phyloP scores from a whole-genome alignment of 2,113 vertebrate genomes.

The Charina bottae region DNA sequence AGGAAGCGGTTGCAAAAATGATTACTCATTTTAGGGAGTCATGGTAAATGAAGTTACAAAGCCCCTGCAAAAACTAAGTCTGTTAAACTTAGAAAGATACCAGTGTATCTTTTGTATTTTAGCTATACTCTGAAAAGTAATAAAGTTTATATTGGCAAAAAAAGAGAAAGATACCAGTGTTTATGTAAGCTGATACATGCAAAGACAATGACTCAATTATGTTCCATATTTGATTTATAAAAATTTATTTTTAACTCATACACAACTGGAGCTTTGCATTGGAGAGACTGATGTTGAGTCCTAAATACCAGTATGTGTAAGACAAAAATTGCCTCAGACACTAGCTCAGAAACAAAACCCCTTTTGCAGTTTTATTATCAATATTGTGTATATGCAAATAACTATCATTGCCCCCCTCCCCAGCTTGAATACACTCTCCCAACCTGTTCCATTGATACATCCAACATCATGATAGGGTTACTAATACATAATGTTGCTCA shows the following conservation, averaged over 20 bases:
- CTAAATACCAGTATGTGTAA: slow-evolving; percentile 64
- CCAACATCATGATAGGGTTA: slow-evolving; percentile 67
- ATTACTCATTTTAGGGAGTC: not conserved
- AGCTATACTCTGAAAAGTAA: too few relatives aligned
- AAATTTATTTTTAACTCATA: slow-evolving; percentile 62
- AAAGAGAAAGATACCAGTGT: not conserved
- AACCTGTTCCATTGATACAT: slow-evolving; percentile 61
- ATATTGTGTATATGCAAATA: slow-evolving; percentile 56
- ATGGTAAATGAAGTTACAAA: not conserved
- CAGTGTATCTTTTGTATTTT: too few relatives aligned
- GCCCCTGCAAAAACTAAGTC: not conserved
- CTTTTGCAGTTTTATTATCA: slow-evolving; percentile 78
- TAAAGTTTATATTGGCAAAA: too few relatives aligned
- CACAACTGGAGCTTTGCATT: slow-evolving; percentile 67
- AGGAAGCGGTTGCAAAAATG: not conserved
- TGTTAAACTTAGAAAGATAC: not conserved
- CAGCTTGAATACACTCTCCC: slow-evolving; percentile 27
- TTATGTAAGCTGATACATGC: not conserved
- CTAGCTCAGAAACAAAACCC: slow-evolving; percentile 64
- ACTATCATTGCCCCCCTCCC: slow-evolving; percentile 41
- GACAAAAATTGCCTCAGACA: slow-evolving; percentile 65
- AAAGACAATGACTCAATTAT: not conserved
- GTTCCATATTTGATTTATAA: slow-evolving; percentile 61
- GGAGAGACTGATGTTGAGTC: slow-evolving; percentile 62
- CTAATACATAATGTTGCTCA: slow-evolving; percentile 69